Base-by-base conservation (phyloP, 2,888 invertebrate species). In the Trachelus troglodyta region DNA sequence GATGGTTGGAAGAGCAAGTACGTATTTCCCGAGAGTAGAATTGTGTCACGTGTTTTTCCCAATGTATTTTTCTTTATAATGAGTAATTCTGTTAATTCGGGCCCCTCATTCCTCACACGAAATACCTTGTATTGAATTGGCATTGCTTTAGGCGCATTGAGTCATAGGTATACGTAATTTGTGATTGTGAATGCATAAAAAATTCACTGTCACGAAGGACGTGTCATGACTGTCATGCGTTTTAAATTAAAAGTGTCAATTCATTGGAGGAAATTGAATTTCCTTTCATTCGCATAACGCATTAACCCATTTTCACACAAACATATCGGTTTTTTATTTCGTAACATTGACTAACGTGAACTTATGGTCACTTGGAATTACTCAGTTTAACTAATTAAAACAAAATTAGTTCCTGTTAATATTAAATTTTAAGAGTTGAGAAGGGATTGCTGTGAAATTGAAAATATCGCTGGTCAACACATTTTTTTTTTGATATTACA, bases 1-100 rank as follows among this genome's bases (percentile, higher is more conserved):
- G 95, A 96, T 98, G 96, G 97, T 97, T 94, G 98, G 98, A 94
- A 95, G 98, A 95, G 97, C 98, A 97, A 98, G 98, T 98, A 98
- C 95, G 98, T 98, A 97, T 93, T 89, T 89, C 85, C 86, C 89
- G 91, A 91, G 93, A 93, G 92, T 91, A 89, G 90, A 56, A 89
- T 86, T 88, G 85, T 89, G 86, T 88, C 89, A 88, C 86, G 83
- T 87, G 83, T 86, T 85, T 84, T 86, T 86, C 81, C 84, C 79
- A 76, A 78, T 83, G 35, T 82, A 80, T 79, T 37, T 37, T 37
- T 4, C 1, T 83, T 35, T 83, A 80, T 79, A 79, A 81, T 31
- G 73, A 73, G 75, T 79, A 78, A 73, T 73, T 73, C 78, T 76
- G 76, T 78, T 73, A 68, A 76, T 69, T 56, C 77, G 75, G 69